phyloP scores from a whole-genome alignment of 2,888 invertebrate species.

The Diarsia rubi region DNA sequence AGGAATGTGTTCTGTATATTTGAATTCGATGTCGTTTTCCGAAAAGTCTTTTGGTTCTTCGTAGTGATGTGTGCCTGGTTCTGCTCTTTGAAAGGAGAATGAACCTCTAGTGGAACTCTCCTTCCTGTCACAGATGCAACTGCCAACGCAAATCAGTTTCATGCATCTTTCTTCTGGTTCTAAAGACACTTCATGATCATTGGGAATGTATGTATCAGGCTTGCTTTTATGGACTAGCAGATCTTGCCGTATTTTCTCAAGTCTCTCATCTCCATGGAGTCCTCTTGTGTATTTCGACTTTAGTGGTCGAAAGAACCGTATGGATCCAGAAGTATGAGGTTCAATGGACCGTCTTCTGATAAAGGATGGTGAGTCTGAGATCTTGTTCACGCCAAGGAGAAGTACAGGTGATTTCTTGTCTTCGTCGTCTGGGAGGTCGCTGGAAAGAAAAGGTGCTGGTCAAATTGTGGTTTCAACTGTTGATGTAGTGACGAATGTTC shows the following conservation, averaged over 20 bases:
- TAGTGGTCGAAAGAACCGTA: constrained; percentile 86
- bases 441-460: constrained; percentile 78
- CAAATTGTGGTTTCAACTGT: constrained; percentile 42
- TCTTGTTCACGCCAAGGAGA: constrained; percentile 92
- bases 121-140: constrained; percentile 85
- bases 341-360: constrained; percentile 84
- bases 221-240: constrained; percentile 85
- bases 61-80: constrained; percentile 80
- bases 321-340: constrained; percentile 83
- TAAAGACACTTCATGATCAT: constrained; percentile 80
- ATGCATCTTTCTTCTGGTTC: constrained; percentile 83
- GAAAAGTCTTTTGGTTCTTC: constrained; percentile 82
- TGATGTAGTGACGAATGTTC: constrained; percentile 31
- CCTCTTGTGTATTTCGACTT: constrained; percentile 88
- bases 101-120: constrained; percentile 85
- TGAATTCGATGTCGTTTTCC: constrained; percentile 88
- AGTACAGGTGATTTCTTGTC: constrained; percentile 91
- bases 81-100: constrained; percentile 86
- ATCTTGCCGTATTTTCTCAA: constrained; percentile 87
- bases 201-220: constrained; percentile 86
- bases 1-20: constrained; percentile 88
- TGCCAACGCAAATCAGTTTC: constrained; percentile 83
- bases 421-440: constrained; percentile 92
- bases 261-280: constrained; percentile 85
- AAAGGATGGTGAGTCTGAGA: constrained; percentile 85